phyloP scores from a whole-genome alignment of 2,888 invertebrate species.

The Octodonta nipae region DNA sequence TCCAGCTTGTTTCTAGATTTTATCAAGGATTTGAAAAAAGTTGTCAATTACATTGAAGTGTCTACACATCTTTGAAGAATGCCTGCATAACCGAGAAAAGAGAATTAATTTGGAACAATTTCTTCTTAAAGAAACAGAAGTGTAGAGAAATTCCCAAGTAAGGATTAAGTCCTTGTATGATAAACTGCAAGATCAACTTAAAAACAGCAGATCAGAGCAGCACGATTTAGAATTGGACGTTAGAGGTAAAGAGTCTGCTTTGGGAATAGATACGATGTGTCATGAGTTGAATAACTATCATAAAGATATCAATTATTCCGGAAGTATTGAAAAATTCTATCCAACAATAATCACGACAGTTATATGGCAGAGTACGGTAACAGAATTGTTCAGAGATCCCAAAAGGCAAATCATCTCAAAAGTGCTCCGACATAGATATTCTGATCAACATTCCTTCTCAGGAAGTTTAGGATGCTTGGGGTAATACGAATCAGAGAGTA shows the following conservation, averaged over 20 bases:
- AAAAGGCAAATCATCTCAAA: slow-evolving; percentile 63
- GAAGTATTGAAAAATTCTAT: slow-evolving; percentile 79
- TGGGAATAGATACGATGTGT: slow-evolving; percentile 73
- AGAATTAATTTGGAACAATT: slow-evolving; percentile 78
- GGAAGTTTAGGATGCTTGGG: slow-evolving; percentile 82
- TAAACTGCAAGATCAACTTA: slow-evolving; percentile 53
- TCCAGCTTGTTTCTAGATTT: slow-evolving; percentile 55
- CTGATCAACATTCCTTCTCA: slow-evolving; percentile 66
- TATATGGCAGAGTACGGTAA: slow-evolving; percentile 72
- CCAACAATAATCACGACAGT: slow-evolving; percentile 59
- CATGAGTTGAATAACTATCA: slow-evolving; percentile 72
- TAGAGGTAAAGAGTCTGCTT: slow-evolving; percentile 73
- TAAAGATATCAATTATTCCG: slow-evolving; percentile 71
- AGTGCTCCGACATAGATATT: slow-evolving; percentile 66
- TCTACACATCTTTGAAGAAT: slow-evolving; percentile 84
- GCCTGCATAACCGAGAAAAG: slow-evolving; percentile 82
- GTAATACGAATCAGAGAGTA: slow-evolving; percentile 71
- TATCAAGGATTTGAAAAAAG: slow-evolving; percentile 58
- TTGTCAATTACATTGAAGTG: slow-evolving; percentile 73
- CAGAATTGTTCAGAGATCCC: slow-evolving; percentile 61
- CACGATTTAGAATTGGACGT: slow-evolving; percentile 83
- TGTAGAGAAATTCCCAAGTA: slow-evolving; percentile 64
- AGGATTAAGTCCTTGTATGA: slow-evolving; percentile 61
- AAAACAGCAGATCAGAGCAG: slow-evolving; percentile 65
- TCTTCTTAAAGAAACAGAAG: slow-evolving; percentile 71